Conservation (phyloP, 2,888 invertebrate genomes). For the Netelia melanura region DNA sequence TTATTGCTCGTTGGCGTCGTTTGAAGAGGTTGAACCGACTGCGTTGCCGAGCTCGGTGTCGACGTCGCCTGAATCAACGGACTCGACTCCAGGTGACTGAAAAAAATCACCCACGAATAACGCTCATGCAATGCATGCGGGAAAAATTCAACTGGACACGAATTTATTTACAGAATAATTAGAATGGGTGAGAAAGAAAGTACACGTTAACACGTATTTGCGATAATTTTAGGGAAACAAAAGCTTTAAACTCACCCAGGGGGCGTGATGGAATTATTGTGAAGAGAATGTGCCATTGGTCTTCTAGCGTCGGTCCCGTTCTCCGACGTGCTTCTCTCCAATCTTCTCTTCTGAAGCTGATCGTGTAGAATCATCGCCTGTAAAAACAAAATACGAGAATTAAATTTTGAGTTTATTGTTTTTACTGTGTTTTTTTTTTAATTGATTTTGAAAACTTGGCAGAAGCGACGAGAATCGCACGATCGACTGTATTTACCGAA, state of each 20-base stretch:
- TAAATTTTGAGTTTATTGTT: background rate
- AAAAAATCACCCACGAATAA: constrained; percentile 74
- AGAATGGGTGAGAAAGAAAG: no score
- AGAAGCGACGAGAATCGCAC: constrained; percentile 22
- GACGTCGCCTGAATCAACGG: constrained; percentile 73
- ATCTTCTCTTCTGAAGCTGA: constrained; percentile 81
- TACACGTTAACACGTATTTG: no score
- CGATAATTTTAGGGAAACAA: no score
- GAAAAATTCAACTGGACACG: background rate
- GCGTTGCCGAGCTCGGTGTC: constrained; percentile 73
- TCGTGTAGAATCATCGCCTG: constrained; percentile 80
- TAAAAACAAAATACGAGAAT: constrained; percentile 20
- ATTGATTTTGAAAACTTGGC: constrained; percentile 1
- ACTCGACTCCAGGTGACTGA: constrained; percentile 80
- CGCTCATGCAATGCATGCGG: constrained; percentile 73
- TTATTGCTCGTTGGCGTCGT: constrained; percentile 70
- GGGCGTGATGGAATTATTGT: constrained; percentile 80
- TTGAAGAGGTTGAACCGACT: constrained; percentile 77
- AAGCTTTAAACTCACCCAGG: constrained; percentile 78
- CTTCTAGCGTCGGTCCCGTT: constrained; percentile 80
- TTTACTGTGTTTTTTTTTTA: background rate
- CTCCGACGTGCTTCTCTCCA: constrained; percentile 83
- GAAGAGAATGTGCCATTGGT: constrained; percentile 77
- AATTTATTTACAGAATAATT: no score
- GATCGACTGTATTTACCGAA: constrained; percentile 58